Conservation (phyloP, 2,888 invertebrate genomes). For the Rutpela maculata region DNA sequence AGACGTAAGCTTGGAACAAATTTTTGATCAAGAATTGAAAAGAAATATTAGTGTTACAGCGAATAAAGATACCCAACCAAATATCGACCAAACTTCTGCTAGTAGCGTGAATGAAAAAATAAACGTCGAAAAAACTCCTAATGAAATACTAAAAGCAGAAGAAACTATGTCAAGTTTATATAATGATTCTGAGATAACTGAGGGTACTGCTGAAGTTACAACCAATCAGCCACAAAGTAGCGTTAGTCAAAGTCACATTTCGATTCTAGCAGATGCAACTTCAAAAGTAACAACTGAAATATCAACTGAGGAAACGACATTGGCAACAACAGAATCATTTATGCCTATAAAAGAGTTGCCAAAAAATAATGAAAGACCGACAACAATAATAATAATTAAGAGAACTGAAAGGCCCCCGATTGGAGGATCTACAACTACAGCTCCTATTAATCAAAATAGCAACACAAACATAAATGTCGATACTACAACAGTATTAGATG, state of each 20-base stretch:
- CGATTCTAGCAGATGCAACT: not conserved
- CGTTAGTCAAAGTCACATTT: constrained; percentile 14
- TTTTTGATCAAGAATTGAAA: constrained; percentile 32
- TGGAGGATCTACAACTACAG: constrained; percentile 64
- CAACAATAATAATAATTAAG: constrained; percentile 45
- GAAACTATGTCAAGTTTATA: constrained; percentile 33
- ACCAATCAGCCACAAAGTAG: not conserved
- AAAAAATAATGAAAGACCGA: constrained; percentile 37
- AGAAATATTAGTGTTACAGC: constrained; percentile 44
- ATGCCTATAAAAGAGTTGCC: constrained; percentile 13
- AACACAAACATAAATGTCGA: constrained; percentile 48
- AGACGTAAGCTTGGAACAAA: constrained; percentile 61
- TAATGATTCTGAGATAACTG: constrained; percentile 21
- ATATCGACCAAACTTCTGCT: constrained; percentile 25
- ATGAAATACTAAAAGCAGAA: constrained; percentile 34
- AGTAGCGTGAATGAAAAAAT: constrained; percentile 1
- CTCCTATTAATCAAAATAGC: constrained; percentile 52
- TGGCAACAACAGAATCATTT: constrained; percentile 17
- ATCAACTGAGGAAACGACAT: constrained; percentile 5
- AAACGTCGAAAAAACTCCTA: constrained; percentile 50
- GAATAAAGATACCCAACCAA: not conserved
- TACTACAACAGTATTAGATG: constrained; percentile 41
- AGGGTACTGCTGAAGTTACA: not conserved
- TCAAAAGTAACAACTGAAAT: constrained; percentile 14
- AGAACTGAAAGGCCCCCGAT: constrained; percentile 45